These are phyloP conservation scores for Leptodactylus fallax DNA, from an alignment of 2,797 vertebrate species.

Conservation along the genomic window DNA sequence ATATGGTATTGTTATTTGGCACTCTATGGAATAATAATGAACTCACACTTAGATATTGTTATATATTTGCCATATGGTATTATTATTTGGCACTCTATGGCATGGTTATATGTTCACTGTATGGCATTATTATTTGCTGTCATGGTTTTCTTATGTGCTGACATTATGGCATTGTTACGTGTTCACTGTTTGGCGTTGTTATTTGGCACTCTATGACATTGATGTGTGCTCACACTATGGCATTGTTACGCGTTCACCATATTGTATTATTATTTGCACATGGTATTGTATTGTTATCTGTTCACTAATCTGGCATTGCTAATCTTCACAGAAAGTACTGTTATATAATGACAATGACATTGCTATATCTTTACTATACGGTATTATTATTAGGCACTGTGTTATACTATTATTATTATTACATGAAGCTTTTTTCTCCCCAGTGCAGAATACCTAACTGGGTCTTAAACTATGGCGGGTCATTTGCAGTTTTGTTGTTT, in stretches of 20 bases:
- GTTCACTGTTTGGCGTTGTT: neutral
- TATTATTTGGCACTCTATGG: neutral
- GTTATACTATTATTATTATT: neutral
- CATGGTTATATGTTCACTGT: neutral
- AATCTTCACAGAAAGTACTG: too few species aligned
- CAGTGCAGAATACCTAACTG: too few species aligned
- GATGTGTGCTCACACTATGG: neutral
- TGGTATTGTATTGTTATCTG: too few species aligned
- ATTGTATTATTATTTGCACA: neutral
- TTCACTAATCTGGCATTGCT: neutral
- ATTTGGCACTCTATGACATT: neutral
- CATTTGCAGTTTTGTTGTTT: too few species aligned
- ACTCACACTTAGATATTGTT: too few species aligned
- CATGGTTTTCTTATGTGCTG: too few species aligned
- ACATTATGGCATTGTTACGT: neutral
- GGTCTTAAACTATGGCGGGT: too few species aligned
- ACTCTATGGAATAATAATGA: too few species aligned
- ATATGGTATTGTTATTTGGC: too few species aligned
- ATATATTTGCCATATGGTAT: too few species aligned
- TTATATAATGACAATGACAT: neutral
- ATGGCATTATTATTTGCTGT: neutral
- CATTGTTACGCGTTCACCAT: neutral
- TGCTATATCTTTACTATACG: neutral
- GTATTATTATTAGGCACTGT: neutral
- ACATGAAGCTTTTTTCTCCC: neutral